Percentiles rank a stretch among this genome's conserved stretches.
Conservation (phyloP, 2,888 invertebrate genomes). For the Lasioglossum marginatum region DNA sequence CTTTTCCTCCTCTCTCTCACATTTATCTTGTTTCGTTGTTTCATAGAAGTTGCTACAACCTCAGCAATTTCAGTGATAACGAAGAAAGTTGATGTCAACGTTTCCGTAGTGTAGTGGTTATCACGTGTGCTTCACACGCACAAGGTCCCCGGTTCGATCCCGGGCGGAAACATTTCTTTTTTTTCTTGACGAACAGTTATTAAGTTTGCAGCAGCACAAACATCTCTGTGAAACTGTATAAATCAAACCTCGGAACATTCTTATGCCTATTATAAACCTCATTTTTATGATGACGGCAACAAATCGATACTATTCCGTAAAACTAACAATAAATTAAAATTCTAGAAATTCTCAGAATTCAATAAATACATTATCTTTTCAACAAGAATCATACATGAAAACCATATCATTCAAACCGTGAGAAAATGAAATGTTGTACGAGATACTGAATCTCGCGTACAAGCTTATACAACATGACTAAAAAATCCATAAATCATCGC, state of each 20-base stretch:
- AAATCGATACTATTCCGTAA: not conserved
- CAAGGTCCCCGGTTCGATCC: slow-evolving; percentile 95
- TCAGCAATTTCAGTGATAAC: not conserved
- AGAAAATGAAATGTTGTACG: not conserved
- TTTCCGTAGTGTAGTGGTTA: slow-evolving; percentile 92
- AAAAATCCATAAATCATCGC: not conserved
- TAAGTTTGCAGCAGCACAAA: not conserved
- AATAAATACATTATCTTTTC: not conserved
- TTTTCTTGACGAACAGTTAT: not conserved
- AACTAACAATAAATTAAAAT: not conserved
- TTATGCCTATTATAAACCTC: not conserved
- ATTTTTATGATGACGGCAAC: not conserved
- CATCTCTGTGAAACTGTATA: not conserved
- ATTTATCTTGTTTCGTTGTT: not conserved
- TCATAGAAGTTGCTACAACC: not conserved
- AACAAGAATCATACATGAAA: not conserved
- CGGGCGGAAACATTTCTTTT: slow-evolving; percentile 90
- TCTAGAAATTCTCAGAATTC: not conserved
- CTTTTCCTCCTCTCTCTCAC: too few relatives aligned
- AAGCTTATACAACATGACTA: too few relatives aligned
- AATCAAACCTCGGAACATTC: not conserved
- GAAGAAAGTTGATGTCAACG: slow-evolving; percentile 65
- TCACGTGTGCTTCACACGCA: slow-evolving; percentile 93
- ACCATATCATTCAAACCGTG: not conserved
- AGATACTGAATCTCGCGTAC: too few relatives aligned